Evolutionary conservation across 1,140 invertebrate species (phyloP), one percentile per base, ranked within the genome.

Genomic region (Sitobion miscanthi): DNA sequence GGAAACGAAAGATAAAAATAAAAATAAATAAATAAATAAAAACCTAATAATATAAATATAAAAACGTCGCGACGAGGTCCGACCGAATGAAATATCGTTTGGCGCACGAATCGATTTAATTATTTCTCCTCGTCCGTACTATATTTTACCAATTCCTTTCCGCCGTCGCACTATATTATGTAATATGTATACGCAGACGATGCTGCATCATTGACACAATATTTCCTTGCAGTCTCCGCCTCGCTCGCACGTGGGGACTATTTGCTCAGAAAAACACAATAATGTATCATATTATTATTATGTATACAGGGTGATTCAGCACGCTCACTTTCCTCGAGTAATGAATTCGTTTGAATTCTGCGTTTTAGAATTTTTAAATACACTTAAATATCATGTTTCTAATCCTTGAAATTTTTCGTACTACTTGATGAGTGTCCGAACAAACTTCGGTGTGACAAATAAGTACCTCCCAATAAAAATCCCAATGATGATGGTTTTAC

Each of bases 71-170:
- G 11, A 25, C 42, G 85, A 21, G 85, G 42, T 47, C 23, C 83
- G 23, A 85, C 38, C 83, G 23, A 86, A 47, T 86, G 42, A 86
- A 86, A 86, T 47, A 86, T 85, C 42, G 83, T 85, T 85, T 42
- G 38, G 83, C 83, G 38, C 21, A 42, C 42, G 25, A 86, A 86
- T 86, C 85, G 85, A 86, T 86, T 86, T 86, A 45, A 86, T 86
- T 47, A 86, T 47, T 86, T 86, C 45, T 47, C 85, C 25, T 30
- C 11, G 23, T 86, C 23, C 11, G 4, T 1, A 7, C 23, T 45
- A 42, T 85, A 42, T 85, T 85, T 85, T n/a, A 69, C 62, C 62
- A 69, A 69, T 69, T 69, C 30, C 38, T 86, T 86, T 86, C 38
- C 25, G 20, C 85, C 23, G 42, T 21, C 8, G 11, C 45, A 47